Evolutionary conservation across 2,113 vertebrate species (phyloP).

Genomic region (Bubo scandiacus): DNA sequence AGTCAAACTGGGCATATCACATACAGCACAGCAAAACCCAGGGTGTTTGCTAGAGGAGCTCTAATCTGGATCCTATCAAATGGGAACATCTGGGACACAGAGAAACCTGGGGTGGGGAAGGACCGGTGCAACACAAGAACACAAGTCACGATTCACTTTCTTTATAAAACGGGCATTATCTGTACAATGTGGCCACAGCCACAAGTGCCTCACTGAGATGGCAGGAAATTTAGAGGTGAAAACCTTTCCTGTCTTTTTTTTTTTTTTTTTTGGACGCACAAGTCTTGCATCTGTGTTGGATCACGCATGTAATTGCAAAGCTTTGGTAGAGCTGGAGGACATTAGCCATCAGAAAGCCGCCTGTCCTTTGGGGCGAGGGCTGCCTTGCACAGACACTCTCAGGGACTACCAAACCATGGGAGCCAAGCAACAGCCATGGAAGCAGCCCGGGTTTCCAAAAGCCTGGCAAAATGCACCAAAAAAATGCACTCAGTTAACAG

Average conservation of each 20-base stretch:
- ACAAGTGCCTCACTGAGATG: background rate
- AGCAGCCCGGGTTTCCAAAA: background rate
- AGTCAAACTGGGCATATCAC: background rate
- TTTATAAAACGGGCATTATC: background rate
- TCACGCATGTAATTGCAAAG: background rate
- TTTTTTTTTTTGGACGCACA: background rate
- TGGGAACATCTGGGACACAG: background rate
- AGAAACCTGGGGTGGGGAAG: background rate
- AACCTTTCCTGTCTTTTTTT: background rate
- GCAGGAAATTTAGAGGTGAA: background rate
- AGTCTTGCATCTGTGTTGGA: background rate
- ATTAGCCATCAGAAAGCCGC: background rate
- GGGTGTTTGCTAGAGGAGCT: background rate
- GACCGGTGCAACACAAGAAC: background rate
- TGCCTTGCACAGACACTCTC: background rate
- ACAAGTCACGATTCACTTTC: background rate
- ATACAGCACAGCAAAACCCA: background rate
- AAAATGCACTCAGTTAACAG: background rate
- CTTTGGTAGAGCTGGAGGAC: background rate
- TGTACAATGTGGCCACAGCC: background rate
- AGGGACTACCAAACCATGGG: accelerated
- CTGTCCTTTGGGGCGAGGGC: background rate
- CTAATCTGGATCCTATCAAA: background rate
- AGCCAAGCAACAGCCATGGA: background rate
- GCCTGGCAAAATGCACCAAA: background rate